Evolutionary conservation across 1,140 invertebrate genomes (phyloP).

Genomic region (Drosophila saltans): DNA sequence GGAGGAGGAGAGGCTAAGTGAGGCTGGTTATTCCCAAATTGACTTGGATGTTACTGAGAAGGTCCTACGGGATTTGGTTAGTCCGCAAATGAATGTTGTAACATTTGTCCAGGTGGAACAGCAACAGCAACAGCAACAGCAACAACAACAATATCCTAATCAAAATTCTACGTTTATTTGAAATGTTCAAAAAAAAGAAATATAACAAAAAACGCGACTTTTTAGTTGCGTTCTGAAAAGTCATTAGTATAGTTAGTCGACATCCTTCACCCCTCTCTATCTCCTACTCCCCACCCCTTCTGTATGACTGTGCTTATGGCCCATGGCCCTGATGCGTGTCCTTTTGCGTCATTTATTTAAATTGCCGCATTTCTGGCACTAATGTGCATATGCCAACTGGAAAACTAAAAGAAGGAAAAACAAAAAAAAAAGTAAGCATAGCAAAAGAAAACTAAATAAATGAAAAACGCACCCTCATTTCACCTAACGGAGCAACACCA

Average conservation of each 20-base stretch:
- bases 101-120: too few relatives aligned
- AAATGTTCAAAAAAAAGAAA: too few relatives aligned
- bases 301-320: too few relatives aligned
- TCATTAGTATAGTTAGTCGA: constrained; percentile 55
- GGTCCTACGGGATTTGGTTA: constrained; percentile 33
- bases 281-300: too few relatives aligned
- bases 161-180: constrained; percentile 16
- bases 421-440: constrained; percentile 25
- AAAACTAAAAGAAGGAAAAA: constrained; percentile 30
- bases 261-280: not conserved
- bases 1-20: constrained; percentile 32
- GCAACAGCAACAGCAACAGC: too few relatives aligned
- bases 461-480: constrained; percentile 61
- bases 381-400: constrained; percentile 71
- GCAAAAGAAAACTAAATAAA: constrained; percentile 23
- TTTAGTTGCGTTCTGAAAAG: constrained; percentile 63
- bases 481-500: constrained; percentile 42
- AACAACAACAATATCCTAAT: constrained; percentile 14
- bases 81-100: not conserved
- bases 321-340: constrained; percentile 61
- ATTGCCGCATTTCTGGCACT: constrained; percentile 74
- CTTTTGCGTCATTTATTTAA: constrained; percentile 79
- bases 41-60: not conserved
- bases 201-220: constrained; percentile 9
- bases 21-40: constrained; percentile 26